Base-by-base conservation (phyloP, 2,113 vertebrate species). In the Pionites leucogaster region DNA sequence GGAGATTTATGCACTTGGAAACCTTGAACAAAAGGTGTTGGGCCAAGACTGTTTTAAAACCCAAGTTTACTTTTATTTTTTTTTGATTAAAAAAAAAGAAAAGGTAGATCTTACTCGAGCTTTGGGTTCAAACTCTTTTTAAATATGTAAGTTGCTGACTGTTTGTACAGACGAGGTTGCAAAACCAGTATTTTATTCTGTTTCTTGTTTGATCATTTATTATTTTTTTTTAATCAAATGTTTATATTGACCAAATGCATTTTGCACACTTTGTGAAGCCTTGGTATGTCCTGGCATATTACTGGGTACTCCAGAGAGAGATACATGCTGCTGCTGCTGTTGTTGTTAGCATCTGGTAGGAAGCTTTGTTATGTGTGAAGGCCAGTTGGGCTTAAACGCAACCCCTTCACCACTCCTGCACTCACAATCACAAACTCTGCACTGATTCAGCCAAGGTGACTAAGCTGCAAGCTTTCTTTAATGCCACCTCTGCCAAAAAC, bases 221-320 rank as follows among this genome's bases (percentile, higher is more conserved):
- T 94, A 24, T 95, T 97, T 95, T 74, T 92, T 95, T 95, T 94
- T 95, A 98, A 95, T 96, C 97, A 97, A 94, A 93, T 96, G 98
- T 99, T 98, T 98, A 97, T 98, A 98, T 98, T 99, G 99, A 99
- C 98, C 98, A 99, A 98, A 99, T 99, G 99, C 99, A 96, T 98
- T 99, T 99, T 99, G 99, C 99, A 99, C 99, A 99, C 98, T 98
- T 98, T 98, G 96, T 97, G 98, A 98, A 98, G 98, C 98, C 98
- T 99, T 98, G 98, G 95, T 97, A 98, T 98, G 96, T 98, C 98
- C 97, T 98, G 98, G 98, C 98, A 98, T 98, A 98, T 98, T 97
- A 97, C 96, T 97, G 95, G 96, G 98, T 98, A 98, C 98, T 98
- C 96, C 96, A 97, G 89, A 96, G 97, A 97, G 98, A 98, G 98